phyloP scores from a whole-genome alignment of 2,888 invertebrate species.

The Sarcophaga caerulescens region DNA sequence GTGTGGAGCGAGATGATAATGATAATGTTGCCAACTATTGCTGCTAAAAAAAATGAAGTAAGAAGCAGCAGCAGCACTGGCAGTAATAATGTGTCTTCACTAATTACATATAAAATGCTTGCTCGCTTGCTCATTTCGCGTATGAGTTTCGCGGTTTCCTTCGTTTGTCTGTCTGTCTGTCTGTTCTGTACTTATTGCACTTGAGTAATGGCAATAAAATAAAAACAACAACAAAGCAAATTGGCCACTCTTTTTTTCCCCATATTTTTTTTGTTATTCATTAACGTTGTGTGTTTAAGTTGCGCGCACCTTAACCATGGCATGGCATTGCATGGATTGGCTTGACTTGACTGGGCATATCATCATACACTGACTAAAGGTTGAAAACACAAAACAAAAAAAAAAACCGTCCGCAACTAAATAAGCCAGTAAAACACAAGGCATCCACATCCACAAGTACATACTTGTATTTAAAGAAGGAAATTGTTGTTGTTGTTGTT shows the following conservation, averaged over 20 bases:
- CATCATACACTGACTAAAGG: neutral
- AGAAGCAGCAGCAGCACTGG: neutral
- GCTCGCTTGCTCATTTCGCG: slow-evolving; percentile 68
- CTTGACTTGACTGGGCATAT: neutral
- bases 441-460: neutral
- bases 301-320: slow-evolving; percentile 48
- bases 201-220: slow-evolving; percentile 14
- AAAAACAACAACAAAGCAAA: slow-evolving; percentile 61
- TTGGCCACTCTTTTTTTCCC: slow-evolving; percentile 43
- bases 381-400: neutral
- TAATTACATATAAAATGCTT: slow-evolving; percentile 71
- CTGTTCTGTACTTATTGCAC: too few relatives aligned
- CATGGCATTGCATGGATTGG: too few relatives aligned
- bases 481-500: slow-evolving; percentile 49
- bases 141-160: slow-evolving; percentile 64
- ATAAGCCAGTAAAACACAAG: slow-evolving; percentile 53
- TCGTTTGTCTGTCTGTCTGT: neutral
- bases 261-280: neutral
- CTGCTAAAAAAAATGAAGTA: neutral
- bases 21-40: slow-evolving; percentile 7
- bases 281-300: neutral
- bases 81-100: slow-evolving; percentile 70
- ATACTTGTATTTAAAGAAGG: slow-evolving; percentile 36
- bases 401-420: slow-evolving; percentile 24
- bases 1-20: neutral